Conservation (phyloP, 2,113 vertebrate species). For the Lonchura striata region DNA sequence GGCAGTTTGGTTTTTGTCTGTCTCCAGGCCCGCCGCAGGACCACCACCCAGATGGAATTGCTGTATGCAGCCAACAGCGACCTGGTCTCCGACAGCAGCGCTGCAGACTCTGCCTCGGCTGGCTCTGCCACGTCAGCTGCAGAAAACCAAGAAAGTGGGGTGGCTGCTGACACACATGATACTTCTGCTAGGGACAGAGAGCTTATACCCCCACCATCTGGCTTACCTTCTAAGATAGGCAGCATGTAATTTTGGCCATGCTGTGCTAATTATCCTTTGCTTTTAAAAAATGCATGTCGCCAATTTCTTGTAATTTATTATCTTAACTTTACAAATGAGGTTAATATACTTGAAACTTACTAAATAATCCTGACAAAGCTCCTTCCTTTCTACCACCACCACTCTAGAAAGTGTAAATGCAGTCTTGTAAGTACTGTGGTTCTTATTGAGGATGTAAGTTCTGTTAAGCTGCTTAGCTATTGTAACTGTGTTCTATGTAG, state of each 20-base stretch:
- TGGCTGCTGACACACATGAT: conserved; percentile 65
- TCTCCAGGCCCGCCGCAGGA: conserved; percentile 89
- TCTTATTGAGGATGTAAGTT: background rate
- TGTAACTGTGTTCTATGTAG: background rate
- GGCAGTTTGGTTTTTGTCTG: background rate
- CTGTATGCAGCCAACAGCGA: conserved; percentile 90
- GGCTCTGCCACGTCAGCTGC: conserved; percentile 68
- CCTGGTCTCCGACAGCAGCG: conserved; percentile 71
- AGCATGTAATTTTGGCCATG: conserved; percentile 84
- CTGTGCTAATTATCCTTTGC: conserved; percentile 70
- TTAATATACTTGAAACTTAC: conserved; percentile 12
- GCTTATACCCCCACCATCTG: conserved; percentile 73
- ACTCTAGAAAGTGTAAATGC: background rate
- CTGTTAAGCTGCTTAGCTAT: background rate
- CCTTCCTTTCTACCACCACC: background rate
- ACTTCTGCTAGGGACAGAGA: conserved; percentile 82
- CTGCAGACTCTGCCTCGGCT: conserved; percentile 73
- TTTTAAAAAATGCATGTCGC: conserved; percentile 67
- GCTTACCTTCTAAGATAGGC: conserved; percentile 81
- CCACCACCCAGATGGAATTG: conserved; percentile 96
- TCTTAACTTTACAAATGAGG: background rate
- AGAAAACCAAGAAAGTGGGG: conserved; percentile 75
- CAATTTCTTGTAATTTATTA: conserved; percentile 34
- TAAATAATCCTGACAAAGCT: conserved; percentile 38
- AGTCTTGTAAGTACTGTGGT: background rate